These are phyloP conservation scores for Diaphora mendica DNA, from an alignment of 2,888 invertebrate species.

Conservation along the genomic window DNA sequence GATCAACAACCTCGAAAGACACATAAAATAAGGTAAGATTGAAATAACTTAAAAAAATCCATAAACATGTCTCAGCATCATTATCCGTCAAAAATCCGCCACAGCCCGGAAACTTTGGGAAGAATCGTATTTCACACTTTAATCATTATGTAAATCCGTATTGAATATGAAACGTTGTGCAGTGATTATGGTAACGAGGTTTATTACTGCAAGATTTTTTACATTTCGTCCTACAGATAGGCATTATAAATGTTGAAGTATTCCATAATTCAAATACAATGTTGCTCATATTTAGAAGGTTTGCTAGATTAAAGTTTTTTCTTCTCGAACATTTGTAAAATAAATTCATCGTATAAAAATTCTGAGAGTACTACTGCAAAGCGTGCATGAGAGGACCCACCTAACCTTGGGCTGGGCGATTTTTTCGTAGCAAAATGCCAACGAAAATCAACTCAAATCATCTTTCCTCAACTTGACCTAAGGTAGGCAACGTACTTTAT, in stretches of 20 bases:
- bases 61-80: slow-evolving; percentile 12
- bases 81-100: slow-evolving; percentile 22
- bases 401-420: too few relatives aligned
- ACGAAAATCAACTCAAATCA: too few relatives aligned
- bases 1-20: neutral
- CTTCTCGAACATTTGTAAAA: too few relatives aligned
- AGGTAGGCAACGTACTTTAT: too few relatives aligned
- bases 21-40: neutral
- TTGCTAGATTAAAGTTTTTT: too few relatives aligned
- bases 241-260: neutral
- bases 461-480: too few relatives aligned
- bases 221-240: neutral
- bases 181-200: slow-evolving; percentile 36
- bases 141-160: slow-evolving; percentile 36
- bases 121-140: slow-evolving; percentile 30
- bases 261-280: neutral
- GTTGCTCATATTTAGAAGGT: too few relatives aligned
- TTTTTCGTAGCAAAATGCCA: too few relatives aligned
- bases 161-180: slow-evolving; percentile 31
- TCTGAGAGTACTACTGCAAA: too few relatives aligned
- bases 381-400: too few relatives aligned
- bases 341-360: too few relatives aligned
- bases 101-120: slow-evolving; percentile 21
- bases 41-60: slow-evolving; percentile 4
- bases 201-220: slow-evolving; percentile 23